phyloP scores from a whole-genome alignment of 2,113 vertebrate genomes.

The Dinomys branickii region DNA sequence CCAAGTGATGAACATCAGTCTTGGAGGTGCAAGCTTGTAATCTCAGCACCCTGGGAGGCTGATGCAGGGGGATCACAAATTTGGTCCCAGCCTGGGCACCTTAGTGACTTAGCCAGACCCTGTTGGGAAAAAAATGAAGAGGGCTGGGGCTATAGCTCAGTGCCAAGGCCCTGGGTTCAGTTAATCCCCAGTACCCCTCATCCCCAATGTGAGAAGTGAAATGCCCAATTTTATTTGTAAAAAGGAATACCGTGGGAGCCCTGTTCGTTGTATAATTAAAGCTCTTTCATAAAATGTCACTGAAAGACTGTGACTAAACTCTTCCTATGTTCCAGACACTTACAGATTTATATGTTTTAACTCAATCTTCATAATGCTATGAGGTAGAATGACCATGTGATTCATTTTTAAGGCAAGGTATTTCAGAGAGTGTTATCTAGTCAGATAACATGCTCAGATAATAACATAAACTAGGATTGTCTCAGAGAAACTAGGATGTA shows the following conservation, averaged over 20 bases:
- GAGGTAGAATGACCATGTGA: neutral
- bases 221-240: constrained; percentile 67
- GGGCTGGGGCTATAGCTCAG: neutral
- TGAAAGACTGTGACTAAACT: constrained; percentile 39
- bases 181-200: neutral
- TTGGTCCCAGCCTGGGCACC: neutral
- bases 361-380: constrained; percentile 20
- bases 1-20: constrained; percentile 13
- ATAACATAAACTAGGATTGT: constrained; percentile 55
- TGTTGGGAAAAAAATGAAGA: neutral
- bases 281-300: constrained; percentile 48
- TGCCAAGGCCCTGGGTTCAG: neutral
- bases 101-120: neutral
- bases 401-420: constrained; percentile 44
- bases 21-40: neutral
- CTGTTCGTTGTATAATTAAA: constrained; percentile 63
- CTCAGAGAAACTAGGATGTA: constrained; percentile 47
- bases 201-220: constrained; percentile 45
- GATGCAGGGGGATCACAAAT: neutral
- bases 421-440: constrained; percentile 43
- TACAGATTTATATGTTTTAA: constrained; percentile 41
- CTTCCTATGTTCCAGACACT: constrained; percentile 27
- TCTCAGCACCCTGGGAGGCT: neutral
- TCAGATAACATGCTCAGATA: constrained; percentile 13
- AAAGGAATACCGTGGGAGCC: constrained; percentile 59